Evolutionary conservation across 2,888 invertebrate genomes (phyloP), one percentile per base, ranked within the genome.

Genomic region (Volucella inflata): DNA sequence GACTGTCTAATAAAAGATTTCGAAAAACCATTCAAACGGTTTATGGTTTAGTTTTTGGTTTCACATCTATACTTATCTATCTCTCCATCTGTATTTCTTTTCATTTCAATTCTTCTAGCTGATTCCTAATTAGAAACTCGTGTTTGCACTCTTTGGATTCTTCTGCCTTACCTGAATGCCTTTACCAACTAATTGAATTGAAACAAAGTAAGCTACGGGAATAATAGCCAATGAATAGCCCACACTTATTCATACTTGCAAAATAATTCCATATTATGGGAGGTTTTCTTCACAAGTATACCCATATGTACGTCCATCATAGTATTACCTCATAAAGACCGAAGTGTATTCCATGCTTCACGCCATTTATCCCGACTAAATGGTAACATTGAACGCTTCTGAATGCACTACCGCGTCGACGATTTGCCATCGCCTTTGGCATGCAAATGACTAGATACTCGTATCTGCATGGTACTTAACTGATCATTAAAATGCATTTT

Each of bases 351-450:
- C 57, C 75, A 76, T 76, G 75, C 67, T 59, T 76, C 50, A 50
- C 59, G 67, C 44, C 67, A 36, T 48, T 40, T 30, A 44, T 36
- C 42, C 30, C 30, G 36, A 30, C 57, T 42, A 59, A 75, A 75
- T 75, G 75, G 57, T 57, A 65, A 46, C 64, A 57, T 68, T 68
- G 48, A 71, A 60, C 59, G 65, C 75, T 67, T 75, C 75, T 67
- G 65, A 59, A 50, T 57, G 48, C 42, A 42, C 42, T 42, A 42
- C 30, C 30, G 30, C 30, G 30, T 30, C 30, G 6, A 30, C 30
- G 30, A 30, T 1, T 30, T 30, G 30, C 30, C 30, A 30, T 30
- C 30, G 53, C 70, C 38, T 57, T 12, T 14, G 75, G 75, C 65
- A 75, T 57, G 75, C 75, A 75, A 65, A 75, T 74, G 74, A 44